phyloP scores from a whole-genome alignment of 2,797 vertebrate genomes.

The Microctenopoma steveboyesi region DNA sequence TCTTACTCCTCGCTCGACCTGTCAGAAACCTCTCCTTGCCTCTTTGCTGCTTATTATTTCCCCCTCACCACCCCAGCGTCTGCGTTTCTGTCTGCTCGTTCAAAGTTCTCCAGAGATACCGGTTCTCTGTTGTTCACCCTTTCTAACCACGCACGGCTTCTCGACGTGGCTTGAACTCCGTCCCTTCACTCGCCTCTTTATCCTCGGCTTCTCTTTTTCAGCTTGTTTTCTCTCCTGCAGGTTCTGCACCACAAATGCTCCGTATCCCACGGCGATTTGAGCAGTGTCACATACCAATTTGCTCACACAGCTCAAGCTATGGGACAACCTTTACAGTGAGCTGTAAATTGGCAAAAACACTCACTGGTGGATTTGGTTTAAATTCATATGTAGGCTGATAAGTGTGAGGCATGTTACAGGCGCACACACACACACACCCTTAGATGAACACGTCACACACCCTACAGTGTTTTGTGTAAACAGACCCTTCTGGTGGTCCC shows the following conservation, averaged over 20 bases:
- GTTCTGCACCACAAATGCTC: slow-evolving; percentile 48
- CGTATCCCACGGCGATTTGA: slow-evolving; percentile 40
- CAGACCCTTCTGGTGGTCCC: slow-evolving; percentile 41
- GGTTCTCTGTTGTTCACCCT: slow-evolving; percentile 38
- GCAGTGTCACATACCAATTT: slow-evolving; percentile 43
- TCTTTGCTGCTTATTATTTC: neutral
- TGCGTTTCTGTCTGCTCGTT: slow-evolving; percentile 27
- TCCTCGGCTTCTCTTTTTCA: slow-evolving; percentile 24
- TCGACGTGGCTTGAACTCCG: neutral
- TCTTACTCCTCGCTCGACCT: slow-evolving; percentile 29
- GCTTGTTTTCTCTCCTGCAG: slow-evolving; percentile 50
- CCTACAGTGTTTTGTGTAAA: slow-evolving; percentile 35
- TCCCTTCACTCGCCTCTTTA: slow-evolving; percentile 30
- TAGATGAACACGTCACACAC: slow-evolving; percentile 33
- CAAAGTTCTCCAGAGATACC: slow-evolving; percentile 32
- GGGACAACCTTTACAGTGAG: slow-evolving; percentile 36
- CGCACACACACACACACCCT: slow-evolving; percentile 11
- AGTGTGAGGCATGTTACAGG: slow-evolving; percentile 12
- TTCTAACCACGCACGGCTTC: neutral
- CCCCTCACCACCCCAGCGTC: neutral
- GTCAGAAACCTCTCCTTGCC: slow-evolving; percentile 21
- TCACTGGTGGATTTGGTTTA: slow-evolving; percentile 4
- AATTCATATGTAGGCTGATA: neutral
- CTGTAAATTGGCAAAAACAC: slow-evolving; percentile 1
- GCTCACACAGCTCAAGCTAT: slow-evolving; percentile 43